Conservation (phyloP, 2,797 vertebrate genomes). For the Artibeus lituratus region DNA sequence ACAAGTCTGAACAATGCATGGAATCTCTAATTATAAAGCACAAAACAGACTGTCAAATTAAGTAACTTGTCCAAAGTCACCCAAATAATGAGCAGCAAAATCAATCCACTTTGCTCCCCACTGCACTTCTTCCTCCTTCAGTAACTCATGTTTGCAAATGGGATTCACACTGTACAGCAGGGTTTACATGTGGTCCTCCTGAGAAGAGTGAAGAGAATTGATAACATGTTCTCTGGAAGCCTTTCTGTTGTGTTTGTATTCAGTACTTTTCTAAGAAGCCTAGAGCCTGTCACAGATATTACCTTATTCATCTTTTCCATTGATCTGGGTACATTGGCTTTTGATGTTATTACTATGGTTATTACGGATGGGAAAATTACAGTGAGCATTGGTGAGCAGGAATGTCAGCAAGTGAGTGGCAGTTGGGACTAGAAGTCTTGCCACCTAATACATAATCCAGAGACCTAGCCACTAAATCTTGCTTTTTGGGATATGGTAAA, state of each 20-base stretch:
- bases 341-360: constrained; percentile 17
- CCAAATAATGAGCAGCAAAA: neutral
- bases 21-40: neutral
- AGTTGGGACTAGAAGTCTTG: constrained; percentile 38
- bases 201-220: neutral
- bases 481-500: constrained; percentile 42
- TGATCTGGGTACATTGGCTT: neutral
- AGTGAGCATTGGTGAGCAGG: neutral
- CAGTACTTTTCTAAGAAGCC: neutral
- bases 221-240: neutral
- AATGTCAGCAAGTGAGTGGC: constrained; percentile 19
- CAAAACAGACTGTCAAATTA: neutral
- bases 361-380: neutral
- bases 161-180: neutral
- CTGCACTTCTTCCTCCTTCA: neutral
- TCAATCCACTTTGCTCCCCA: neutral
- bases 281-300: neutral
- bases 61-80: neutral
- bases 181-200: neutral
- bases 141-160: neutral
- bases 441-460: constrained; percentile 56
- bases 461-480: constrained; percentile 37
- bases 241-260: neutral
- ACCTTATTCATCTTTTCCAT: neutral
- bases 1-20: neutral